phyloP scores from a whole-genome alignment of 2,797 vertebrate genomes.

The Tapirus indicus region DNA sequence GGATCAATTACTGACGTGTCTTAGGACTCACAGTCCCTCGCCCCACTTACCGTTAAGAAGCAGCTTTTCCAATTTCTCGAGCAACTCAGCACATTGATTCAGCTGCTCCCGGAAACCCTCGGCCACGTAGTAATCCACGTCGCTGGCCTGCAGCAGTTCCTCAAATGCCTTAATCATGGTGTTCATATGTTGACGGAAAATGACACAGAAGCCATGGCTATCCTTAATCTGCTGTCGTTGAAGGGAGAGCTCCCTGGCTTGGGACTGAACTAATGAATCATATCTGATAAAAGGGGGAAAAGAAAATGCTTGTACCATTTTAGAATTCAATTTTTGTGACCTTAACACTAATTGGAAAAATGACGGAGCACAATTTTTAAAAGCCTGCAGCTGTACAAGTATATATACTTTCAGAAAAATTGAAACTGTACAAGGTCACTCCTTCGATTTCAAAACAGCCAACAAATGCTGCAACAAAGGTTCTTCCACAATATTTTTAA shows the following conservation, averaged over 20 bases:
- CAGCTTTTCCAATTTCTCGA: conserved; percentile 92
- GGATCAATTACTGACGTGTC: accelerated
- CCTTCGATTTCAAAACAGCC: conserved; percentile 71
- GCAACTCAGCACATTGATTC: conserved; percentile 91
- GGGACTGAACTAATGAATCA: conserved; percentile 93
- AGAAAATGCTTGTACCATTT: conserved; percentile 70
- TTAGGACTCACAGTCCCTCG: accelerated
- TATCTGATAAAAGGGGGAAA: conserved; percentile 88
- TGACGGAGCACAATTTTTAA: conserved; percentile 73
- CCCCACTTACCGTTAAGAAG: conserved; percentile 90
- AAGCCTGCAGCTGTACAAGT: conserved; percentile 71
- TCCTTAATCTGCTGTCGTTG: conserved; percentile 95
- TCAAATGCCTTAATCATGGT: conserved; percentile 92
- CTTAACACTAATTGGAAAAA: conserved; percentile 81
- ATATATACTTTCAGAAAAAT: conserved; percentile 65
- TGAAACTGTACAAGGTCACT: conserved; percentile 61
- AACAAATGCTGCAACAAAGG: conserved; percentile 66
- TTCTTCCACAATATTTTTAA: conserved; percentile 66
- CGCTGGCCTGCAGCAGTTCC: conserved; percentile 92
- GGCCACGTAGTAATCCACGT: conserved; percentile 90
- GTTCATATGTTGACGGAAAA: conserved; percentile 92
- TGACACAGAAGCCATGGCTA: conserved; percentile 89
- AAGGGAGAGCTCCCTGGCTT: conserved; percentile 94
- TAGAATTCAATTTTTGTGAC: conserved; percentile 77
- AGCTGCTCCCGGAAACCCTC: conserved; percentile 93